These are phyloP conservation scores for Scyliorhinus canicula DNA, from an alignment of 2,797 vertebrate genomes.

Conservation along the genomic window DNA sequence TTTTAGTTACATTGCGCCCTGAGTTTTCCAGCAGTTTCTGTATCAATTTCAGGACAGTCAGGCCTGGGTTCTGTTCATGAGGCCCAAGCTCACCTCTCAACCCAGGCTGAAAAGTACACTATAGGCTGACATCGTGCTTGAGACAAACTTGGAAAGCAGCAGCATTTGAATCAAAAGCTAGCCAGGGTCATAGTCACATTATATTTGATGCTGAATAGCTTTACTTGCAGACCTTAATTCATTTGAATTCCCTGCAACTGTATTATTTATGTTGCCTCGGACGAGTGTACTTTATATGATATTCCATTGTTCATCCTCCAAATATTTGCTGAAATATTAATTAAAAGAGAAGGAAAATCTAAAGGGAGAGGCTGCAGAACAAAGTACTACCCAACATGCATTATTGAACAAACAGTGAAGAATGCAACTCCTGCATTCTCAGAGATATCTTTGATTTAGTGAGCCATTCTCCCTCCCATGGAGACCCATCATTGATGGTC, in stretches of 20 bases:
- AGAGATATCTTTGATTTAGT: constrained; percentile 14
- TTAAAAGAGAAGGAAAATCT: constrained; percentile 16
- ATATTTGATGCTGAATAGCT: neutral
- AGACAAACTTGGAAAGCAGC: neutral
- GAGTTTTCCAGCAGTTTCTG: too few species aligned
- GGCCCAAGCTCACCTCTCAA: too few species aligned
- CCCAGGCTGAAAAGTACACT: too few species aligned
- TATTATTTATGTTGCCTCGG: neutral
- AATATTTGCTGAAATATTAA: constrained; percentile 35
- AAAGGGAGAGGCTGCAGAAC: neutral
- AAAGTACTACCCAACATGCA: constrained; percentile 4
- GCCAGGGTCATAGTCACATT: neutral
- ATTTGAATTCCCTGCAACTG: neutral
- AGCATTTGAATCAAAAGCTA: neutral
- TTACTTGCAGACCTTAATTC: neutral
- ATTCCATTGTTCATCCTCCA: constrained; percentile 29
- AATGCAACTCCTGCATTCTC: neutral
- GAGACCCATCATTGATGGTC: neutral
- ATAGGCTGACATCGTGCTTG: neutral
- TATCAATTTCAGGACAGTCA: too few species aligned
- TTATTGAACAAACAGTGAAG: constrained; percentile 15
- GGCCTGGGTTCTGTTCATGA: too few species aligned
- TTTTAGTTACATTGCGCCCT: too few species aligned
- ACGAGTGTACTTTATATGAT: constrained; percentile 13
- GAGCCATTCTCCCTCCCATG: neutral